A percentile compares a stretch with the other conserved stretches of the same genome.
phyloP scores from a whole-genome alignment of 1,140 invertebrate genomes.

The Coelopa frigida region DNA sequence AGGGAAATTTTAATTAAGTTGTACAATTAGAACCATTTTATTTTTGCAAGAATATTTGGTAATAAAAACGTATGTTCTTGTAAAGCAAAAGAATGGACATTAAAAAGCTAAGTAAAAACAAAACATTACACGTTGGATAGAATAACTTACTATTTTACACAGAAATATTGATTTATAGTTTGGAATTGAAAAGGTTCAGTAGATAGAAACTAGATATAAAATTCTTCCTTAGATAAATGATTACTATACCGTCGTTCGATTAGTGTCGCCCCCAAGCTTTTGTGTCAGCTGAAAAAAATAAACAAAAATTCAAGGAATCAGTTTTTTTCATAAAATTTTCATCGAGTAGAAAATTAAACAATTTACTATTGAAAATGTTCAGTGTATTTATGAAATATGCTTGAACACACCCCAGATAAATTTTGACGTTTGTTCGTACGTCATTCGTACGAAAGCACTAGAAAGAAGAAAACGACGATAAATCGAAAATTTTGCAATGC shows the following conservation, averaged over 20 bases:
- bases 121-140: neutral
- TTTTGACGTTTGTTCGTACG: no score
- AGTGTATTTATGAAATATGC: no score
- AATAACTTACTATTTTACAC: neutral
- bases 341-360: neutral
- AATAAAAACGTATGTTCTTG: neutral
- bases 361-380: neutral
- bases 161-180: conserved; percentile 4
- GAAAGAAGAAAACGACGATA: no score
- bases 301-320: conserved; percentile 3
- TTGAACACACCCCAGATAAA: no score
- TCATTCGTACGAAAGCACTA: no score
- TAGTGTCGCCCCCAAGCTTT: conserved; percentile 38
- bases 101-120: neutral
- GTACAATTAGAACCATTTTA: neutral
- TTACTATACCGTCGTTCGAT: conserved; percentile 39
- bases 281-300: conserved; percentile 31
- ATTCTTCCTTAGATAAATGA: conserved; percentile 10
- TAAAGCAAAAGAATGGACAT: conserved; percentile 1
- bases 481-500: no score
- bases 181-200: conserved; percentile 1
- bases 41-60: neutral
- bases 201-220: conserved; percentile 11
- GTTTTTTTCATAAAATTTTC: neutral
- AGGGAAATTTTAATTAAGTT: conserved; percentile 13